phyloP scores from a whole-genome alignment of 2,797 vertebrate genomes.

The Silurus lanzhouensis region DNA sequence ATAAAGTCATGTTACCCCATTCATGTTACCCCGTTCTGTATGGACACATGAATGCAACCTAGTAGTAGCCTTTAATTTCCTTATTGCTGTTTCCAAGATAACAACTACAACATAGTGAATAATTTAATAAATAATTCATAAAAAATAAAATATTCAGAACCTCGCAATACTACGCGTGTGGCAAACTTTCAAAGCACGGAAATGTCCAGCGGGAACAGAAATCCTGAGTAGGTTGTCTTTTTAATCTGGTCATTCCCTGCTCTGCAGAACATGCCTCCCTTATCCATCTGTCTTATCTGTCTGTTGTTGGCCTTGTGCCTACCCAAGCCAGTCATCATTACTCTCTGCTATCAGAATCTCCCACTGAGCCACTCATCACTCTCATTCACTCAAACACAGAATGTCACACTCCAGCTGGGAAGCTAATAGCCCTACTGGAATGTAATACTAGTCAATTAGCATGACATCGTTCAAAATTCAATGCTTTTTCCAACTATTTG shows the following conservation, averaged over 20 bases:
- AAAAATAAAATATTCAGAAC: background rate
- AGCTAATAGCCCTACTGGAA: background rate
- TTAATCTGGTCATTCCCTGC: conserved; percentile 24
- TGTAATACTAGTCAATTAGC: conserved; percentile 1
- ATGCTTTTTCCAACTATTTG: background rate
- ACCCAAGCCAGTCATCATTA: conserved; percentile 18
- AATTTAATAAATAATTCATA: background rate
- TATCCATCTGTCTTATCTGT: conserved; percentile 42
- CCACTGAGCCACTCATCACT: conserved; percentile 10
- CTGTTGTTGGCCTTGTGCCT: conserved; percentile 33
- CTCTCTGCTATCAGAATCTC: conserved; percentile 1
- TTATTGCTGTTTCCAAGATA: background rate
- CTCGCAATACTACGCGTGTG: background rate
- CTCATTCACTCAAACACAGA: conserved; percentile 10
- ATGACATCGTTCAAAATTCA: background rate
- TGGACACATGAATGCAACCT: background rate
- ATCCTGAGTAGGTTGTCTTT: background rate
- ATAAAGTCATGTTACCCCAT: background rate
- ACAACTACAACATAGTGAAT: background rate
- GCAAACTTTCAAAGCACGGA: background rate
- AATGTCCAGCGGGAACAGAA: background rate
- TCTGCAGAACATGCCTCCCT: background rate
- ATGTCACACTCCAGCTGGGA: background rate
- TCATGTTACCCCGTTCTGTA: too few relatives aligned
- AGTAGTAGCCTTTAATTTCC: background rate